A percentile compares a stretch with the other conserved stretches of the same genome.
phyloP scores from a whole-genome alignment of 2,113 vertebrate genomes.

The Melanotaenia duboulayi region DNA sequence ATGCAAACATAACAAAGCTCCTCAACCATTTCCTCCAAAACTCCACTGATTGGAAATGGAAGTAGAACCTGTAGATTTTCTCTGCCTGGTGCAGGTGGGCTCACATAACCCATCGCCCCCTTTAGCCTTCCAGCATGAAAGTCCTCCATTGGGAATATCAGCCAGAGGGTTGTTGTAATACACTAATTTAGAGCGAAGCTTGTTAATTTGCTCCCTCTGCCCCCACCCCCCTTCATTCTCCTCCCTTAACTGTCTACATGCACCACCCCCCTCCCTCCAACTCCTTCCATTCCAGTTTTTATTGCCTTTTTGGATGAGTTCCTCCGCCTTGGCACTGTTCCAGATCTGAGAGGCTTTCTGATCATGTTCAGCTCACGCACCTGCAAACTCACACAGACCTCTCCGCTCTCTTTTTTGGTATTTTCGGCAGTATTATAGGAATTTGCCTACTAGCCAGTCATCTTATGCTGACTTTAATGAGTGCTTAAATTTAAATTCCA shows the following conservation, averaged over 20 bases:
- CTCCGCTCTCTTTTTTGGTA: constrained; percentile 27
- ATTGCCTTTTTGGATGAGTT: constrained; percentile 67
- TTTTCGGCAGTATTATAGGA: constrained; percentile 26
- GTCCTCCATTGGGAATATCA: constrained; percentile 69
- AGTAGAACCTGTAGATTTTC: constrained; percentile 58
- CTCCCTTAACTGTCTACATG: constrained; percentile 41
- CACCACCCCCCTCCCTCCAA: background rate
- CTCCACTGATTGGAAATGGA: constrained; percentile 56
- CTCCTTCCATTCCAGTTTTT: constrained; percentile 18
- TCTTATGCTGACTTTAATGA: background rate
- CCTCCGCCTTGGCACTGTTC: constrained; percentile 47
- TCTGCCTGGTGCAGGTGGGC: constrained; percentile 56
- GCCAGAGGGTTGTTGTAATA: constrained; percentile 78
- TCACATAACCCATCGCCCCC: constrained; percentile 63
- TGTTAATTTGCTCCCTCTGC: constrained; percentile 70
- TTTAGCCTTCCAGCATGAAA: constrained; percentile 47
- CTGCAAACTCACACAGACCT: background rate
- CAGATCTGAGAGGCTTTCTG: constrained; percentile 52
- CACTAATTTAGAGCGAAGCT: constrained; percentile 75
- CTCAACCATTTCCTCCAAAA: constrained; percentile 9
- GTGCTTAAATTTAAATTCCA: constrained; percentile 24
- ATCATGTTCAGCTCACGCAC: constrained; percentile 30
- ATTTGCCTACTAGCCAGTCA: constrained; percentile 5
- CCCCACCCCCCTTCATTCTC: constrained; percentile 8
- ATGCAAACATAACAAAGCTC: constrained; percentile 7